phyloP scores from a whole-genome alignment of 2,797 vertebrate species.

The Spatula versicolor region DNA sequence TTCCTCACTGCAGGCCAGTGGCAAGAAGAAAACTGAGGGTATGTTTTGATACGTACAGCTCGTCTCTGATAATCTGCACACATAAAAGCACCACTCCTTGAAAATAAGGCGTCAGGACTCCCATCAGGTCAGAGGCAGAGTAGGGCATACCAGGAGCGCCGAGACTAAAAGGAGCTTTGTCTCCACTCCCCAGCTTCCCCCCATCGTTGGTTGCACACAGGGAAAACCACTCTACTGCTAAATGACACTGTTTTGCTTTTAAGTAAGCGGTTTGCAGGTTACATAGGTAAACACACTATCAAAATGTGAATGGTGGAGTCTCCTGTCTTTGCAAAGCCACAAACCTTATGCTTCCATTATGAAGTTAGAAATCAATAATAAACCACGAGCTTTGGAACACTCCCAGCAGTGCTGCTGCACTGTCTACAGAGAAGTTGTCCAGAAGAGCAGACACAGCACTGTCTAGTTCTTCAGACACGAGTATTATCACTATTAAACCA shows the following conservation, averaged over 20 bases:
- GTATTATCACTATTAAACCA: background rate
- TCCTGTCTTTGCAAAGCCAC: background rate
- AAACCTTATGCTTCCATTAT: background rate
- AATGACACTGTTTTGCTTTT: background rate
- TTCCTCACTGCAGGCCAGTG: background rate
- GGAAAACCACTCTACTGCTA: background rate
- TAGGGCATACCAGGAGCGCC: background rate
- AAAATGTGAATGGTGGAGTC: background rate
- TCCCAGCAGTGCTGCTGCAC: background rate
- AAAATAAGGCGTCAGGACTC: background rate
- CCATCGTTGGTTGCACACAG: background rate
- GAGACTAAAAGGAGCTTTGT: background rate
- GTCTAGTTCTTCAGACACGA: background rate
- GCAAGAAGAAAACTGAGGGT: background rate
- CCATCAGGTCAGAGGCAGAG: background rate
- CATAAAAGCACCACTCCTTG: background rate
- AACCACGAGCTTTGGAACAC: background rate
- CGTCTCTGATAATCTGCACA: background rate
- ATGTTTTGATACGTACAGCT: accelerated
- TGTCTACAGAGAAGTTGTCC: background rate
- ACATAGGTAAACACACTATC: background rate
- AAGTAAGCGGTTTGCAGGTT: background rate
- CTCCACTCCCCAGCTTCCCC: background rate
- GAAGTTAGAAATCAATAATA: background rate
- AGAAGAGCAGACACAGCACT: background rate